These are phyloP conservation scores for Psilopsiagon aurifrons DNA, from an alignment of 2,113 vertebrate genomes.

Conservation along the genomic window DNA sequence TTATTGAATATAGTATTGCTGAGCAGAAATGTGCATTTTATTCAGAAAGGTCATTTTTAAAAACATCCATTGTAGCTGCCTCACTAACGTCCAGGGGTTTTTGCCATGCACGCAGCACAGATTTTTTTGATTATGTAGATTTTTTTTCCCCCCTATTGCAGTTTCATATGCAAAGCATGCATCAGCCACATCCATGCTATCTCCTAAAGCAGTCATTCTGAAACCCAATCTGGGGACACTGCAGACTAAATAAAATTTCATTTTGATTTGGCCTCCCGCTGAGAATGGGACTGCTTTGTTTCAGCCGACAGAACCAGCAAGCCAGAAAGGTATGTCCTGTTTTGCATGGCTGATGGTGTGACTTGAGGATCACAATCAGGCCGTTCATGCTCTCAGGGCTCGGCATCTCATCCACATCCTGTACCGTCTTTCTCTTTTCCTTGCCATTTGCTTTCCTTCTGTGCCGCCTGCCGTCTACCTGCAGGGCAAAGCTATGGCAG, in stretches of 20 bases:
- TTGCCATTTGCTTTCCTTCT: slow-evolving; percentile 75
- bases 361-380: slow-evolving; percentile 79
- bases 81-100: slow-evolving; percentile 68
- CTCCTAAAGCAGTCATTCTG: slow-evolving; percentile 86
- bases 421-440: slow-evolving; percentile 69
- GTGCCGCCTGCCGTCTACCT: slow-evolving; percentile 77
- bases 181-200: slow-evolving; percentile 83
- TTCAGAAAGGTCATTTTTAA: slow-evolving; percentile 57
- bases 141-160: slow-evolving; percentile 73
- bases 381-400: slow-evolving; percentile 74
- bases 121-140: slow-evolving; percentile 87
- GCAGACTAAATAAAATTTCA: slow-evolving; percentile 93
- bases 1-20: slow-evolving; percentile 32
- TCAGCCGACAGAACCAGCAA: slow-evolving; percentile 85
- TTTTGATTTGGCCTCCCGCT: slow-evolving; percentile 93
- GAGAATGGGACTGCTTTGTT: slow-evolving; percentile 88
- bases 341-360: slow-evolving; percentile 83
- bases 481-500: slow-evolving; percentile 75
- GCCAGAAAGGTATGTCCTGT: slow-evolving; percentile 88
- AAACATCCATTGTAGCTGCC: slow-evolving; percentile 53
- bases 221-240: slow-evolving; percentile 89
- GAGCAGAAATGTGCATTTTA: slow-evolving; percentile 16
- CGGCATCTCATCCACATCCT: slow-evolving; percentile 73
- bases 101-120: slow-evolving; percentile 75
- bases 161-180: slow-evolving; percentile 90